These are phyloP conservation scores for Apis dorsata DNA, from an alignment of 1,140 invertebrate genomes.

Conservation along the genomic window DNA sequence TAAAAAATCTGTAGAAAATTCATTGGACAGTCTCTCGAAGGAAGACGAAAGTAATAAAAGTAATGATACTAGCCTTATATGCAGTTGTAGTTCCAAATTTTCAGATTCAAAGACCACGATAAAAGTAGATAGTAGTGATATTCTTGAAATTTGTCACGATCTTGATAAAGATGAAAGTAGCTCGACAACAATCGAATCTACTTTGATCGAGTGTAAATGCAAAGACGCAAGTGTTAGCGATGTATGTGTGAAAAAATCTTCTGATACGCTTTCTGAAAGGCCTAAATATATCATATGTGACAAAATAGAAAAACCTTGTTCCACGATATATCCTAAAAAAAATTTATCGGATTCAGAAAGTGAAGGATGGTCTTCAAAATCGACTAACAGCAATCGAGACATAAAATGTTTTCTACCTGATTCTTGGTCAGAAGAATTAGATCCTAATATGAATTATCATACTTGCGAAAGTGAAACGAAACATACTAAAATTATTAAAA, in stretches of 20 bases:
- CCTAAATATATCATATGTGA: slow-evolving; percentile 27
- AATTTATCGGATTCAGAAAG: neutral
- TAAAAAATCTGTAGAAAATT: slow-evolving; percentile 21
- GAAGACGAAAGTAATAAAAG: slow-evolving; percentile 13
- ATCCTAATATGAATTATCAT: slow-evolving; percentile 9
- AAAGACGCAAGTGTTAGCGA: neutral
- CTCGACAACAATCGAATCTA: neutral
- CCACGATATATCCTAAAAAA: slow-evolving; percentile 19
- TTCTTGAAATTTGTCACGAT: neutral
- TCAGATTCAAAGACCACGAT: neutral
- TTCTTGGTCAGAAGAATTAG: neutral
- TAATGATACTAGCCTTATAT: slow-evolving; percentile 1
- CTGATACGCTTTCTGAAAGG: neutral
- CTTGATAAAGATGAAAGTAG: neutral
- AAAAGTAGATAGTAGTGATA: neutral
- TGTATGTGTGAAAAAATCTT: neutral
- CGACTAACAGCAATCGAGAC: slow-evolving; percentile 9
- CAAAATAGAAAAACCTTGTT: slow-evolving; percentile 20
- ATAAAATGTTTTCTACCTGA: neutral
- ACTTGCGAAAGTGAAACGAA: neutral
- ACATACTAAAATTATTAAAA: neutral
- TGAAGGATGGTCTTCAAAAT: slow-evolving; percentile 25
- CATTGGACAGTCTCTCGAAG: neutral
- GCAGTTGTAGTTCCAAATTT: slow-evolving; percentile 7
- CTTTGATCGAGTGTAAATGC: slow-evolving; percentile 3